Evolutionary conservation across 2,113 vertebrate species (phyloP).

Genomic region (Isurus oxyrinchus): DNA sequence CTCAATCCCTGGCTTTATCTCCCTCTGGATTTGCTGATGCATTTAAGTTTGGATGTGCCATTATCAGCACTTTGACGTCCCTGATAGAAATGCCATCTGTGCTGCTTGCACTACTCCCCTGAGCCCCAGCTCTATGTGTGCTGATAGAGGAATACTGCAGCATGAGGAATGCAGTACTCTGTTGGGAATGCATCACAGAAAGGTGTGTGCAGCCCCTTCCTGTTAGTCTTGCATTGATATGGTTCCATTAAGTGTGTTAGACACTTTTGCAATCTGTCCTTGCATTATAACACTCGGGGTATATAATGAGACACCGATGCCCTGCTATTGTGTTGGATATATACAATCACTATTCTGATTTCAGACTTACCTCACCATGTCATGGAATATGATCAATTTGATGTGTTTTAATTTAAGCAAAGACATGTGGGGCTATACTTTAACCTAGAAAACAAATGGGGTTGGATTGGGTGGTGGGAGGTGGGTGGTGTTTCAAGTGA

Average conservation of each 20-base stretch:
- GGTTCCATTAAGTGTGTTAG: neutral
- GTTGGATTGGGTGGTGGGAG: neutral
- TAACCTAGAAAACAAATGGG: neutral
- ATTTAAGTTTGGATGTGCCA: neutral
- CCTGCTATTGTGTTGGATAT: neutral
- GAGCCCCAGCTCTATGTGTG: neutral
- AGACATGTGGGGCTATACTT: neutral
- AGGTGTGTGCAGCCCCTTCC: neutral
- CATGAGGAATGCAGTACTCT: neutral
- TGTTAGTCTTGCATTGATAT: neutral
- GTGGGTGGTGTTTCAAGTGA: neutral
- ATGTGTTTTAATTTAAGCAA: neutral
- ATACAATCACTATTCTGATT: neutral
- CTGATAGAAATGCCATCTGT: slow-evolving; percentile 9
- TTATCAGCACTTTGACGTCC: neutral
- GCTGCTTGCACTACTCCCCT: neutral
- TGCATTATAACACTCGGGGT: neutral
- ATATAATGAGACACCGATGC: neutral
- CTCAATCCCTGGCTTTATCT: neutral
- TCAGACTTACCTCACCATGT: neutral
- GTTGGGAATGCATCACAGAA: neutral
- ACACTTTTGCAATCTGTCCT: neutral
- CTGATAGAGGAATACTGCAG: neutral
- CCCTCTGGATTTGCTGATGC: neutral
- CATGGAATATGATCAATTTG: neutral